Conservation (phyloP, 2,113 vertebrate genomes). For the Tragulus kanchil region DNA sequence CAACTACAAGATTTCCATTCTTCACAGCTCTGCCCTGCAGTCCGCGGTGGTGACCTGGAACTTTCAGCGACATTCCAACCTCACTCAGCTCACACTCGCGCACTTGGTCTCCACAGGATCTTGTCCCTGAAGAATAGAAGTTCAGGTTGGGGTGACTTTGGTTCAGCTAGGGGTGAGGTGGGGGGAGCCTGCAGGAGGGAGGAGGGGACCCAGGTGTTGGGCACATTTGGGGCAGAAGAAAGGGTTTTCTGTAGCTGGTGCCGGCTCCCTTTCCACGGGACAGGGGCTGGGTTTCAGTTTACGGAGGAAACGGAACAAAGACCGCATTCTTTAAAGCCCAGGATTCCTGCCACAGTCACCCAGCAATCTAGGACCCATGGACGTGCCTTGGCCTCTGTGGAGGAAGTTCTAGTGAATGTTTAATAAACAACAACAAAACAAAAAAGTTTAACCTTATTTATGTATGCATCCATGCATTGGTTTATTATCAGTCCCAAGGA, state of each 20-base stretch:
- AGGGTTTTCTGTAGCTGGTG: neutral
- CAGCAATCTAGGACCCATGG: neutral
- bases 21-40: rapidly evolving
- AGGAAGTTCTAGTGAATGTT: slow-evolving; percentile 19
- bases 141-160: neutral
- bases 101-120: neutral
- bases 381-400: neutral
- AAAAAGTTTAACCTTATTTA: neutral
- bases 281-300: neutral
- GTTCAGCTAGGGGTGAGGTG: neutral
- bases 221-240: neutral
- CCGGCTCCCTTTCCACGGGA: rapidly evolving
- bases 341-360: neutral
- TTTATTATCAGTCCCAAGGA: neutral
- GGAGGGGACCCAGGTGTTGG: neutral
- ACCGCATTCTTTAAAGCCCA: neutral
- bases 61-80: rapidly evolving
- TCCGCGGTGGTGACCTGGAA: rapidly evolving
- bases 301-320: neutral
- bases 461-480: no score
- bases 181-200: neutral
- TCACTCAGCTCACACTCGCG: rapidly evolving
- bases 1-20: rapidly evolving
- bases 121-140: neutral
- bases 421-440: neutral